These are phyloP conservation scores for Stegodyphus dumicola DNA, from an alignment of 1,140 invertebrate genomes.

Conservation along the genomic window DNA sequence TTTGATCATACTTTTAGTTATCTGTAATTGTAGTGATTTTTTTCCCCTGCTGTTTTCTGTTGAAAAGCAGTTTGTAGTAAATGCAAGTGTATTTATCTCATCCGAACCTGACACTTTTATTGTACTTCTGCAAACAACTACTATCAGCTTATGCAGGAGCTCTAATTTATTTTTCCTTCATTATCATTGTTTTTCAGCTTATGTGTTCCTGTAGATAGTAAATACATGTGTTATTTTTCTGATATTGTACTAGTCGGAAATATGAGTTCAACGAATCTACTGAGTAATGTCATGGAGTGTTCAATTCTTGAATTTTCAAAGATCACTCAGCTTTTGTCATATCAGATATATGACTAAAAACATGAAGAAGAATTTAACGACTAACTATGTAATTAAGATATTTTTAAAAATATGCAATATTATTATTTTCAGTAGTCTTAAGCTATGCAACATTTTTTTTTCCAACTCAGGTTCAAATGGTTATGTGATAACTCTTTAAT, in stretches of 20 bases:
- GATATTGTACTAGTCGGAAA: slow-evolving; percentile 16
- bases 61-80: not conserved
- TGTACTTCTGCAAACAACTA: not conserved
- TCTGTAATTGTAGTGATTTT: not conserved
- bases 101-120: not conserved
- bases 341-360: not conserved
- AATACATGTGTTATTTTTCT: slow-evolving; percentile 23
- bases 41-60: not conserved
- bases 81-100: not conserved
- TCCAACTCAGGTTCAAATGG: slow-evolving; percentile 10
- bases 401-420: not conserved
- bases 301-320: not conserved
- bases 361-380: not conserved
- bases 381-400: not conserved
- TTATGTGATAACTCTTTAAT: slow-evolving; percentile 4
- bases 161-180: not conserved
- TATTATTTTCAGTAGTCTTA: not conserved
- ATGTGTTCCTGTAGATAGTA: slow-evolving; percentile 18
- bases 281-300: slow-evolving; percentile 32
- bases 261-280: not conserved
- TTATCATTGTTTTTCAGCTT: not conserved
- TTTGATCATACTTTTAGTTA: not conserved
- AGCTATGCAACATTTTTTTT: slow-evolving; percentile 25
- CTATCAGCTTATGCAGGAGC: not conserved
- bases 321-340: not conserved